A percentile compares a stretch with the other conserved stretches of the same genome.
Evolutionary conservation across 92 coral and sea anemone species (phyloP).

Genomic region (Porites rus): DNA sequence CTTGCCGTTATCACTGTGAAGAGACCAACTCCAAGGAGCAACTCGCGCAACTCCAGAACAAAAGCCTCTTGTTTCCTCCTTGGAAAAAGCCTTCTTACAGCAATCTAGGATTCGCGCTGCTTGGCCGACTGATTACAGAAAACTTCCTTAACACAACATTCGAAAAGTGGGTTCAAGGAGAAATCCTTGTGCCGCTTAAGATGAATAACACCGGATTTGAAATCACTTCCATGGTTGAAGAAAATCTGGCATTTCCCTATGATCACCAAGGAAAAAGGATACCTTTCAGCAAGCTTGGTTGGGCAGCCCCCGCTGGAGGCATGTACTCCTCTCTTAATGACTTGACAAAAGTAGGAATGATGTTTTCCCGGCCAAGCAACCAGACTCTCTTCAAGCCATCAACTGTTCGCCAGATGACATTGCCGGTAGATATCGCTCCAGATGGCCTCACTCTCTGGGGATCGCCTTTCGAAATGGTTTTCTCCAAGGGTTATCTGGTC

Average conservation of each 20-base stretch:
- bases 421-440: slow-evolving; percentile 25
- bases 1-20: slow-evolving; percentile 52
- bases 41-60: slow-evolving; percentile 34
- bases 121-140: slow-evolving; percentile 36
- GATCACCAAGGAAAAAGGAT: not conserved
- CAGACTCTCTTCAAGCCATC: not conserved
- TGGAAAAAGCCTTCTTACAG: slow-evolving; percentile 69
- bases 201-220: slow-evolving; percentile 28
- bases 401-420: slow-evolving; percentile 23
- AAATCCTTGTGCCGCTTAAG: slow-evolving; percentile 28
- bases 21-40: slow-evolving; percentile 60
- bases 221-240: slow-evolving; percentile 5
- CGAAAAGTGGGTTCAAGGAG: slow-evolving; percentile 15
- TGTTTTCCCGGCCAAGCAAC: slow-evolving; percentile 27
- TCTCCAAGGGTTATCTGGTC: slow-evolving; percentile 40
- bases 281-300: slow-evolving; percentile 7
- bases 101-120: slow-evolving; percentile 53
- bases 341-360: slow-evolving; percentile 38
- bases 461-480: slow-evolving; percentile 33
- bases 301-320: slow-evolving; percentile 30
- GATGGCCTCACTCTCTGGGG: slow-evolving; percentile 46
- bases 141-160: slow-evolving; percentile 39
- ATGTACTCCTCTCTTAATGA: slow-evolving; percentile 38
- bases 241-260: slow-evolving; percentile 33
- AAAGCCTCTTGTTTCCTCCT: slow-evolving; percentile 62